phyloP scores from a whole-genome alignment of 2,113 vertebrate genomes.

The Perognathus longimembris region DNA sequence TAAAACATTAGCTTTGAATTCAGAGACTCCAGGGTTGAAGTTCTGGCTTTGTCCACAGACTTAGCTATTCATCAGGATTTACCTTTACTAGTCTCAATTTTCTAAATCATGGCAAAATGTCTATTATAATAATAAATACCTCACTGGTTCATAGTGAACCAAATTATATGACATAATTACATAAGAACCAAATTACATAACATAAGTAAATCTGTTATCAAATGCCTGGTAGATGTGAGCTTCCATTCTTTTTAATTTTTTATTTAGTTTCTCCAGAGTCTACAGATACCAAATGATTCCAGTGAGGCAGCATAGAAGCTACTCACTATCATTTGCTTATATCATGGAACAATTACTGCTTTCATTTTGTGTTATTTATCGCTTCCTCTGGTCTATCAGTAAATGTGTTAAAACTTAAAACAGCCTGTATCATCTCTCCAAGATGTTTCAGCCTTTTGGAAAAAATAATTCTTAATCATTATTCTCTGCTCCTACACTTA shows the following conservation, averaged over 20 bases:
- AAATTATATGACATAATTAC: neutral
- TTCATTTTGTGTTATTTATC: conserved; percentile 36
- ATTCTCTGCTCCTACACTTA: conserved; percentile 46
- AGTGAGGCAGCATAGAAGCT: neutral
- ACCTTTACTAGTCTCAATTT: neutral
- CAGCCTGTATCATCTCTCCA: conserved; percentile 3
- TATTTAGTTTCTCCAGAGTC: neutral
- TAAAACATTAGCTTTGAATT: neutral
- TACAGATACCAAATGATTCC: conserved; percentile 20
- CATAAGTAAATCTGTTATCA: neutral
- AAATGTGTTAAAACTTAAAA: conserved; percentile 45
- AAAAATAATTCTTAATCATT: conserved; percentile 53
- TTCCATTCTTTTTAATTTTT: neutral
- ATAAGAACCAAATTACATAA: neutral
- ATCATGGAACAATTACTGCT: neutral
- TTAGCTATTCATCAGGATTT: neutral
- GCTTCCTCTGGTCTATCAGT: neutral
- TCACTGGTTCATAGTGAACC: neutral
- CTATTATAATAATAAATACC: neutral
- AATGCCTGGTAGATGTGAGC: neutral
- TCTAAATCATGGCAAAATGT: neutral
- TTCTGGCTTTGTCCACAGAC: neutral
- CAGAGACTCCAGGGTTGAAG: conserved; percentile 1
- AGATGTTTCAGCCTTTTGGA: conserved; percentile 45
- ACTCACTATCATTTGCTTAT: neutral